Conservation (phyloP, 1,140 invertebrate genomes). For the Hyles vespertilio region DNA sequence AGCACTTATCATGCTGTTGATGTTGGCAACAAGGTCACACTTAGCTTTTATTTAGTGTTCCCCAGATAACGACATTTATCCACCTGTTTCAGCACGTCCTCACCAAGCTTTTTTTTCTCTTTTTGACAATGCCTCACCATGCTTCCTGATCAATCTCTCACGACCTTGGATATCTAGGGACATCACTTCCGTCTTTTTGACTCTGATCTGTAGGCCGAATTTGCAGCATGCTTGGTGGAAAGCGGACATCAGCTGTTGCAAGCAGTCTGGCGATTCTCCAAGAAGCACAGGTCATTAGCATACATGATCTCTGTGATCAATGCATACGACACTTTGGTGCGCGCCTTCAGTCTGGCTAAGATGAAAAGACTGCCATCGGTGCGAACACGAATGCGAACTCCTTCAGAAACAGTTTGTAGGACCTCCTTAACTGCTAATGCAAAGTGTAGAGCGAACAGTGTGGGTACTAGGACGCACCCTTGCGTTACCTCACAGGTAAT, state of each 20-base stretch:
- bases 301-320: neutral
- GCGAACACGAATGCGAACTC: constrained; percentile 10
- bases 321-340: constrained; percentile 17
- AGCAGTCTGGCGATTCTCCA: constrained; percentile 20
- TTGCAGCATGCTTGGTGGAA: neutral
- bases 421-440: constrained; percentile 15
- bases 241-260: constrained; percentile 8
- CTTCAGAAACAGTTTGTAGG: neutral
- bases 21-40: constrained; percentile 16
- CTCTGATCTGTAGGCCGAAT: constrained; percentile 23
- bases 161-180: constrained; percentile 16
- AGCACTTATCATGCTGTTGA: constrained; percentile 19
- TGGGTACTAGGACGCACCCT: constrained; percentile 24
- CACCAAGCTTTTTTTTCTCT: constrained; percentile 8
- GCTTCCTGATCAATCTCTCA: too few relatives aligned
- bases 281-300: constrained; percentile 18
- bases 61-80: constrained; percentile 21
- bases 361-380: constrained; percentile 16
- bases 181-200: constrained; percentile 26
- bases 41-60: constrained; percentile 12
- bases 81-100: constrained; percentile 2
- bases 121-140: constrained; percentile 14
- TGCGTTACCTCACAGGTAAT: constrained; percentile 14
- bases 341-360: constrained; percentile 13
- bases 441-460: constrained; percentile 24